Conservation (phyloP, 2,113 vertebrate genomes). For the Cairina moschata region DNA sequence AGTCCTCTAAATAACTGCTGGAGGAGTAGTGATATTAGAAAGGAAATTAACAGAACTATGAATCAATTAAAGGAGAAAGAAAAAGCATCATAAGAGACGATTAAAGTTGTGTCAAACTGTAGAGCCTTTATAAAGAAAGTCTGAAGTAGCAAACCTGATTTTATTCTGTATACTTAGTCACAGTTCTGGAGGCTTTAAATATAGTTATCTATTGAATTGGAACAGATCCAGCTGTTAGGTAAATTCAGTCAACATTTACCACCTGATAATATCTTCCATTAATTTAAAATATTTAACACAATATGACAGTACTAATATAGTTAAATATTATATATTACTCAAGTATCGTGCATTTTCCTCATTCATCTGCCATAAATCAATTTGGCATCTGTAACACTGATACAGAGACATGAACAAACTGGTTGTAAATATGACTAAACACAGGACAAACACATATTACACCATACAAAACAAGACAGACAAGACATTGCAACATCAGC, state of each 20-base stretch:
- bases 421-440: neutral
- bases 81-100: neutral
- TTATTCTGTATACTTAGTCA: neutral
- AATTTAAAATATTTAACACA: neutral
- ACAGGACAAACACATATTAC: constrained; percentile 1
- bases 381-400: neutral
- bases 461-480: constrained; percentile 11
- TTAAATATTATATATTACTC: neutral
- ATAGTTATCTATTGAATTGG: neutral
- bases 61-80: neutral
- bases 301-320: neutral
- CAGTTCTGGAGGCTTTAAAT: neutral
- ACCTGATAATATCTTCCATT: neutral
- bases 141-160: neutral
- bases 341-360: neutral
- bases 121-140: neutral
- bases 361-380: neutral
- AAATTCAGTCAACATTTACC: neutral
- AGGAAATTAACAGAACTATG: neutral
- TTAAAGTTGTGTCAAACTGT: neutral
- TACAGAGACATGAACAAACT: neutral
- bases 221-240: neutral
- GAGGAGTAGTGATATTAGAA: neutral
- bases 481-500: constrained; percentile 10
- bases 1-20: neutral